Conservation (phyloP, 1,140 invertebrate species). For the Goniozus legneri region DNA sequence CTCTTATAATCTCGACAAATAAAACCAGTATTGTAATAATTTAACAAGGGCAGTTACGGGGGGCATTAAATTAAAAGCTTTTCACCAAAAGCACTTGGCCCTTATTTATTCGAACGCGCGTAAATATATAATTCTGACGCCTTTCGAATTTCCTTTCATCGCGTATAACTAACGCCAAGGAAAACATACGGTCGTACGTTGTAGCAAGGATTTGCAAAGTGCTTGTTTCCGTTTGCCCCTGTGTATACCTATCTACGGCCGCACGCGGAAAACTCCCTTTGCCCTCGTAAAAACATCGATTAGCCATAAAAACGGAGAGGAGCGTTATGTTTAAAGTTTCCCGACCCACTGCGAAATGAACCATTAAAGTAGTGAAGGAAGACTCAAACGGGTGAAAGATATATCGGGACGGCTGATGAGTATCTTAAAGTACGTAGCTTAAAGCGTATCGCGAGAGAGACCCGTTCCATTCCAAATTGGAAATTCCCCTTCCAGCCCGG, state of each 20-base stretch:
- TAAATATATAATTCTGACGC: no score
- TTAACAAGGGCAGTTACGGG: no score
- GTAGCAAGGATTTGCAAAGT: background rate
- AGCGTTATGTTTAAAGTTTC: conserved; percentile 25
- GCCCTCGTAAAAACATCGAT: conserved; percentile 28
- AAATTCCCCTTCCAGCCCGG: no score
- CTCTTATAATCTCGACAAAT: no score
- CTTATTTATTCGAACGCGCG: no score
- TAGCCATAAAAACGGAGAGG: conserved; percentile 25
- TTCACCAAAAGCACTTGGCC: no score
- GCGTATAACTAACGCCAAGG: no score
- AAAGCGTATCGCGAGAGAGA: conserved; percentile 4
- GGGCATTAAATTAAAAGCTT: no score
- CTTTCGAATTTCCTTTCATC: no score
- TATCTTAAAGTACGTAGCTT: conserved; percentile 15
- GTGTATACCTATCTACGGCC: conserved; percentile 1
- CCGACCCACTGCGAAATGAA: conserved; percentile 24
- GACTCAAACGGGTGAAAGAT: conserved; percentile 14
- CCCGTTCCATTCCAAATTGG: no score
- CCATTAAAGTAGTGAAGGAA: conserved; percentile 24
- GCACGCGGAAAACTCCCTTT: conserved; percentile 5
- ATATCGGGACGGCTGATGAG: conserved; percentile 10
- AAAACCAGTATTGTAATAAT: no score
- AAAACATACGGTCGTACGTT: background rate
- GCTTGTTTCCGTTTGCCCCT: background rate